Percentiles rank a stretch among this genome's conserved stretches.
Conservation (phyloP, 2,888 invertebrate species). For the Elysia crispata region DNA sequence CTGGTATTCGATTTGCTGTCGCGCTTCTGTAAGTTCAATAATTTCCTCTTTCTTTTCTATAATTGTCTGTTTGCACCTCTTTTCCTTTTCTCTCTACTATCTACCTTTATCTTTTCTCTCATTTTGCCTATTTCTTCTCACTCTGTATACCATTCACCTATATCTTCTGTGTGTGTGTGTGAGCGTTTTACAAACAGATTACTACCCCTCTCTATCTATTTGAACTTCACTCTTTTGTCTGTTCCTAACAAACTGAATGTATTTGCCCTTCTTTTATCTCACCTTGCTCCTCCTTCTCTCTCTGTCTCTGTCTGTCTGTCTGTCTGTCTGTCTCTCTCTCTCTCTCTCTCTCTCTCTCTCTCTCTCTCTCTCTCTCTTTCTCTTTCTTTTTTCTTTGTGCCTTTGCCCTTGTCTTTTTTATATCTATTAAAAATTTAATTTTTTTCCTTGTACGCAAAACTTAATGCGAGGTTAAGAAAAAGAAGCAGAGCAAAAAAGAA, state of each 20-base stretch:
- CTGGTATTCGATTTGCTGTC: too few relatives aligned
- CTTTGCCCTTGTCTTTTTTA: not conserved
- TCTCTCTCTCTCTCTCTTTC: constrained; percentile 26
- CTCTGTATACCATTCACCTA: not conserved
- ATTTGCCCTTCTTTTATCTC: too few relatives aligned
- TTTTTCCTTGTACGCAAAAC: too few relatives aligned
- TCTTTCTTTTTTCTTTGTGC: constrained; percentile 13
- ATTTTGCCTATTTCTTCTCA: not conserved
- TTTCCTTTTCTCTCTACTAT: not conserved
- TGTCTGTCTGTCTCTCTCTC: too few relatives aligned
- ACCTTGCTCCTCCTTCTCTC: not conserved
- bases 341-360: constrained; percentile 19
- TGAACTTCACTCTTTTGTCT: too few relatives aligned
- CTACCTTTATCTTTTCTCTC: constrained; percentile 23
- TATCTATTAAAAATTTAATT: too few relatives aligned
- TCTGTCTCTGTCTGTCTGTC: not conserved
- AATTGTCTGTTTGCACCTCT: not conserved
- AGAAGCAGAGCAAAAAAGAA: too few relatives aligned
- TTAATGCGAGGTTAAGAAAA: too few relatives aligned
- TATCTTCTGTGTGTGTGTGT: not conserved
- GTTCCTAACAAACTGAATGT: too few relatives aligned
- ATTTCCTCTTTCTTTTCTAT: not conserved
- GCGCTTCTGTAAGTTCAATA: not conserved
- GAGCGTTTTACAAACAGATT: too few relatives aligned
- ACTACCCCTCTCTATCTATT: too few relatives aligned